Conservation (phyloP, 2,888 invertebrate species). For the Drosophila kokeensis region DNA sequence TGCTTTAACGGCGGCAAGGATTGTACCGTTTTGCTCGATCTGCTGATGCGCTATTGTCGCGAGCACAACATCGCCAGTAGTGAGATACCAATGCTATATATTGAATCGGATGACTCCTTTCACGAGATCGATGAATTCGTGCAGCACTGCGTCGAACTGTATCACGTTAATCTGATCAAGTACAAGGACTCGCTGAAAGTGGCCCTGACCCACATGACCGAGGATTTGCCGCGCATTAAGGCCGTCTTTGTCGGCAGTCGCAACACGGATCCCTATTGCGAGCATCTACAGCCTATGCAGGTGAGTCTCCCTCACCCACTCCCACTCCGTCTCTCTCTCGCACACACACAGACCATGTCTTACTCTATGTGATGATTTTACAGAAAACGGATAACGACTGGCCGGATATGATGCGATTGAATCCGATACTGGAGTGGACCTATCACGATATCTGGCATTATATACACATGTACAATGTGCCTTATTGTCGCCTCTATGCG, state of each 20-base stretch:
- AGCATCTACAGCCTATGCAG: constrained; percentile 89
- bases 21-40: constrained; percentile 95
- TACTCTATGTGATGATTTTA: not conserved
- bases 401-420: constrained; percentile 95
- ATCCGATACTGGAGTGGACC: constrained; percentile 96
- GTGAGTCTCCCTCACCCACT: constrained; percentile 83
- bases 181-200: constrained; percentile 90
- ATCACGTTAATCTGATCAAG: constrained; percentile 90
- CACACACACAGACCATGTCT: not conserved
- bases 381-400: constrained; percentile 94
- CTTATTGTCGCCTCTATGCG: constrained; percentile 97
- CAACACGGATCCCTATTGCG: constrained; percentile 93
- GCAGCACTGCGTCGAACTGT: constrained; percentile 88
- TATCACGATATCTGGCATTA: constrained; percentile 97
- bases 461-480: constrained; percentile 90
- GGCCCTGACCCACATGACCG: constrained; percentile 88
- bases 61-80: constrained; percentile 82
- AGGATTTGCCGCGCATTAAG: constrained; percentile 88
- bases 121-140: constrained; percentile 95
- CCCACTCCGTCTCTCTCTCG: not conserved
- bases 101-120: constrained; percentile 92
- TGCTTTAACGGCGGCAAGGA: constrained; percentile 99
- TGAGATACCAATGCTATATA: constrained; percentile 90
- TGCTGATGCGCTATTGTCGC: constrained; percentile 85
- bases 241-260: constrained; percentile 97